Evolutionary conservation across 2,888 invertebrate genomes (phyloP).

Genomic region (Didymodactylos carnosus): DNA sequence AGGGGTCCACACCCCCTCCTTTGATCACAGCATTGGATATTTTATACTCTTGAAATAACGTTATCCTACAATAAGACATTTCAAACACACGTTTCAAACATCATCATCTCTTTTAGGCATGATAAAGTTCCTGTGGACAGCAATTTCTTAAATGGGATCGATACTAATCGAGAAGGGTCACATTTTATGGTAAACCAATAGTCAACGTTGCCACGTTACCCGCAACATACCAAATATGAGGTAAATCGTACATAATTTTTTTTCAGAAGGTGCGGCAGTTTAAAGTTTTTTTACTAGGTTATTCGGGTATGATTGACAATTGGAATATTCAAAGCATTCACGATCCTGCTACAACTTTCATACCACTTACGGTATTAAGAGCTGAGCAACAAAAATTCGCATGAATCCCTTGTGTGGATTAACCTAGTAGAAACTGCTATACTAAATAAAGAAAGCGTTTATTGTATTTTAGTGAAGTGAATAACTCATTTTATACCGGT

Average conservation of each 20-base stretch:
- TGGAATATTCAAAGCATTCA: conserved; percentile 1
- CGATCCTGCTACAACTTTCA: conserved; percentile 1
- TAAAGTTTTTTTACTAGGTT: conserved; percentile 1
- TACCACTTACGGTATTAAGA: conserved; percentile 3
- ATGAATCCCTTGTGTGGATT: conserved; percentile 10
- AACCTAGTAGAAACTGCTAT: not conserved
- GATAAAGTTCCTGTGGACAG: not conserved
- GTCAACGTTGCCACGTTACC: not conserved
- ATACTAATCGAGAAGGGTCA: not conserved
- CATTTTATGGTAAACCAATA: not conserved
- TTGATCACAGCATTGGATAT: too few relatives aligned
- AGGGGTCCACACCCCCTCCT: too few relatives aligned
- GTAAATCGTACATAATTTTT: too few relatives aligned
- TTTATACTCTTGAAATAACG: too few relatives aligned
- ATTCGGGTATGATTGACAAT: conserved; percentile 6
- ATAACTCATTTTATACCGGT: conserved; percentile 12
- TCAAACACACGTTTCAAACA: too few relatives aligned
- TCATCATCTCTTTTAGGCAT: too few relatives aligned
- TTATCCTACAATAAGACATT: too few relatives aligned
- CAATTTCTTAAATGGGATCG: conserved; percentile 7
- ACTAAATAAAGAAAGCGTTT: not conserved
- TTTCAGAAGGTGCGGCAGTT: not conserved
- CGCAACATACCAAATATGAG: not conserved
- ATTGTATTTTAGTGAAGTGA: conserved; percentile 7
- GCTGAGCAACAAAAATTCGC: conserved; percentile 6